Evolutionary conservation across 2,113 vertebrate genomes (phyloP).

Genomic region (Notarius quadriscutis): DNA sequence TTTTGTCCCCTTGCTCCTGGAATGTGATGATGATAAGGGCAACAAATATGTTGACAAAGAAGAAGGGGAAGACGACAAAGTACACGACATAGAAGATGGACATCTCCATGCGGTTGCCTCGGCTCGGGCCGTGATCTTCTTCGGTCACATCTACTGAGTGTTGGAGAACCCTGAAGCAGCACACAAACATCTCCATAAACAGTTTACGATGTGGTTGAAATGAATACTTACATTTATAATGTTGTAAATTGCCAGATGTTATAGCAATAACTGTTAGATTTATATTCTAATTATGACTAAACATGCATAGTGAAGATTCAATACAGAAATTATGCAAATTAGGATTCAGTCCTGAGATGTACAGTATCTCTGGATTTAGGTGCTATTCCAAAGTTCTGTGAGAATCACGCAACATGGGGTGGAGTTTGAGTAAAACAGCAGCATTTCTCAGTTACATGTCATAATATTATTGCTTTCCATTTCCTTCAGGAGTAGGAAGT

Average conservation of each 20-base stretch:
- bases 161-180: slow-evolving; percentile 84
- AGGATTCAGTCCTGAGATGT: neutral
- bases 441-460: neutral
- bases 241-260: too few relatives aligned
- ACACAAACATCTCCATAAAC: neutral
- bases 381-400: neutral
- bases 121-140: slow-evolving; percentile 93
- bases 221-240: neutral
- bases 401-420: neutral
- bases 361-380: neutral
- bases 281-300: neutral
- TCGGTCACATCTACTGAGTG: slow-evolving; percentile 96
- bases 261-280: too few relatives aligned
- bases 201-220: neutral
- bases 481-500: too few relatives aligned
- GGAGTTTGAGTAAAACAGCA: neutral
- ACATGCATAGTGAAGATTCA: neutral
- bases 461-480: neutral
- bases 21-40: slow-evolving; percentile 99
- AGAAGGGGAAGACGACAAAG: slow-evolving; percentile 98
- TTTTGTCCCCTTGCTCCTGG: slow-evolving; percentile 98
- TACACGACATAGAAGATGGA: slow-evolving; percentile 99
- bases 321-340: neutral
- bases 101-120: slow-evolving; percentile 99
- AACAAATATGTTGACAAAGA: slow-evolving; percentile 98